These are phyloP conservation scores for Hippoglossus stenolepis DNA, from an alignment of 2,113 vertebrate genomes.

Conservation along the genomic window DNA sequence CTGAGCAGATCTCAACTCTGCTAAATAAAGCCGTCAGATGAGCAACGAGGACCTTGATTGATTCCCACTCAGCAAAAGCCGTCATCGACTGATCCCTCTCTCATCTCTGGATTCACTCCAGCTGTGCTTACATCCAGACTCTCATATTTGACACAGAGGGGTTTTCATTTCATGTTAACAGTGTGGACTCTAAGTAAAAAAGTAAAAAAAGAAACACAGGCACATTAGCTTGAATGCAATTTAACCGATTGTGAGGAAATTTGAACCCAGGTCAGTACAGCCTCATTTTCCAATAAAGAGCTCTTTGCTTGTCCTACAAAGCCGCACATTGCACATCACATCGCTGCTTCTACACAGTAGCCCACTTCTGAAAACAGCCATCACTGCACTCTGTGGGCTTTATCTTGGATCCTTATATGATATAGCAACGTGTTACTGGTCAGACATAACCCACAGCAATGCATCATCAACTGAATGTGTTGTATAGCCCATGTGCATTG, in stretches of 20 bases:
- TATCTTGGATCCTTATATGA: slow-evolving; percentile 24
- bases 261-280: slow-evolving; percentile 14
- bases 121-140: slow-evolving; percentile 7
- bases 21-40: slow-evolving; percentile 56
- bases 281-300: slow-evolving; percentile 19
- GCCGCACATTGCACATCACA: background rate
- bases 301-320: slow-evolving; percentile 1
- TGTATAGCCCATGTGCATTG: slow-evolving; percentile 47
- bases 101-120: slow-evolving; percentile 4
- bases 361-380: slow-evolving; percentile 8
- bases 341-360: slow-evolving; percentile 12
- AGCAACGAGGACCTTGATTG: slow-evolving; percentile 46
- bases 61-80: slow-evolving; percentile 20
- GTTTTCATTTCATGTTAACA: background rate
- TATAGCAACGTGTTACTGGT: slow-evolving; percentile 35
- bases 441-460: slow-evolving; percentile 54
- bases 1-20: slow-evolving; percentile 27
- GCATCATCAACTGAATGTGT: slow-evolving; percentile 52
- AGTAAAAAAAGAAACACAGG: background rate
- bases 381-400: slow-evolving; percentile 39
- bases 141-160: slow-evolving; percentile 10
- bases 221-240: background rate
- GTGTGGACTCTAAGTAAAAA: too few relatives aligned
- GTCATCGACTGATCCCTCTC: slow-evolving; percentile 24
- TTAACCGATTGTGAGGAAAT: slow-evolving; percentile 1